A percentile compares a stretch with the other conserved stretches of the same genome.
These are phyloP conservation scores for Bungarus multicinctus DNA, from an alignment of 2,113 vertebrate species.

Conservation along the genomic window DNA sequence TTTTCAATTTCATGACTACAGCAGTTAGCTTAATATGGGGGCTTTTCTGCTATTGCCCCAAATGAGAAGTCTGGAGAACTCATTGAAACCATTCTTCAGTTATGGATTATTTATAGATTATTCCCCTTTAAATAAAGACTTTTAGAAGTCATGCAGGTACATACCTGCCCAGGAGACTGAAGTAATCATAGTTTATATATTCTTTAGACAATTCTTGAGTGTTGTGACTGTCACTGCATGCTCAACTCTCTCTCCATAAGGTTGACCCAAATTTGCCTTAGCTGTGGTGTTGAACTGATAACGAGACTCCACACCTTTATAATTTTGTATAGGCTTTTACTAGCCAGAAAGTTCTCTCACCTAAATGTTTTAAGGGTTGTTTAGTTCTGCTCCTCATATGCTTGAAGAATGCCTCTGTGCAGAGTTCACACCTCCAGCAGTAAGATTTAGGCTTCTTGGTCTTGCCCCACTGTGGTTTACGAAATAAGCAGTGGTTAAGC, in stretches of 20 bases:
- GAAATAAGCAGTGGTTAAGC: not conserved
- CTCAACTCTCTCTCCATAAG: not conserved
- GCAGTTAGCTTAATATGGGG: not conserved
- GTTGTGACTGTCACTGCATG: not conserved
- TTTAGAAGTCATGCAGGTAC: not conserved
- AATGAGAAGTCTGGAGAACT: not conserved
- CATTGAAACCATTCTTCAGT: not conserved
- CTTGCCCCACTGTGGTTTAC: not conserved
- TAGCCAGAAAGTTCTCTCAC: not conserved
- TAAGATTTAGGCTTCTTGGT: not conserved
- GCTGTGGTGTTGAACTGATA: not conserved
- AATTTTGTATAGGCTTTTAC: not conserved
- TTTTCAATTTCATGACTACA: not conserved
- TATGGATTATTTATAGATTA: not conserved
- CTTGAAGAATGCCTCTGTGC: not conserved
- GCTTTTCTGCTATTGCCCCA: not conserved
- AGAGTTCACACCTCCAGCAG: not conserved
- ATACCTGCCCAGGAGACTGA: not conserved
- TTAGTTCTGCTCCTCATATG: not conserved
- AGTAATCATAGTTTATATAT: not conserved
- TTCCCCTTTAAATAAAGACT: not conserved
- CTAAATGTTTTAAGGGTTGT: not conserved
- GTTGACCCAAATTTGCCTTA: not conserved
- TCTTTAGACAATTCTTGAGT: not conserved
- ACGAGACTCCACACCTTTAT: not conserved